Conservation (phyloP, 2,113 vertebrate species). For the human region GRCh38 chr2:162621501-162622000, state of each 20-base stretch:
- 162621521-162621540: background rate
- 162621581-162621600: background rate
- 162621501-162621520: background rate
- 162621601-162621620: background rate
- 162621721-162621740: background rate
- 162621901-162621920: slow-evolving; percentile 53
- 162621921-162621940: slow-evolving; percentile 47
- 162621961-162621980: slow-evolving; percentile 28
- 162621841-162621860: background rate
- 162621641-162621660: background rate
- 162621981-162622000: slow-evolving; percentile 61
- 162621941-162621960: slow-evolving; percentile 51
- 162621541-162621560: background rate
- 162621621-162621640: background rate
- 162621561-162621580: background rate
- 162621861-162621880: slow-evolving; percentile 13
- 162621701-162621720: background rate
- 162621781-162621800: background rate
- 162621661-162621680: background rate
- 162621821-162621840: background rate
- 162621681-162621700: background rate
- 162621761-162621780: background rate
- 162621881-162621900: slow-evolving; percentile 14
- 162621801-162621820: background rate
- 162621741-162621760: background rate